A percentile compares a stretch with the other conserved stretches of the same genome.
These are phyloP conservation scores for Ganaspis brasiliensis DNA, from an alignment of 2,888 invertebrate species.

Conservation along the genomic window DNA sequence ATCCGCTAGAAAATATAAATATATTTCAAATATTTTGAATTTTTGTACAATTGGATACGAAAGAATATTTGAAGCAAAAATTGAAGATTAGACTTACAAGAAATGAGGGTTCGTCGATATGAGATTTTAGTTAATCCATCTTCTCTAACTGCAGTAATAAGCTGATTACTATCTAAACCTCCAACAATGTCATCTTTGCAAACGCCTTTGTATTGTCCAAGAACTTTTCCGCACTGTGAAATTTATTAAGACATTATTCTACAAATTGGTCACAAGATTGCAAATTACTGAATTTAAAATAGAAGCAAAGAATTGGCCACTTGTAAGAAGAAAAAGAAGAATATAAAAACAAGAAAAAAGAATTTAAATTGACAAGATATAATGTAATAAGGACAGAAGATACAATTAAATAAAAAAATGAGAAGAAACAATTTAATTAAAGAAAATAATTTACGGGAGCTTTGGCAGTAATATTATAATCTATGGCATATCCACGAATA, in stretches of 20 bases:
- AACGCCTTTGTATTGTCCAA: constrained; percentile 93
- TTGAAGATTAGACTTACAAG: constrained; percentile 83
- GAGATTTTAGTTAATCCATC: constrained; percentile 90
- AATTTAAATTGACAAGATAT: no score
- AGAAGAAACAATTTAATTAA: neutral
- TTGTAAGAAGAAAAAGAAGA: neutral
- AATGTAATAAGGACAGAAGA: no score
- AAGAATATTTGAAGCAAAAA: neutral
- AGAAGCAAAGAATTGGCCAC: no score
- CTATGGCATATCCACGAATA: constrained; percentile 87
- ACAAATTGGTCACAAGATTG: neutral
- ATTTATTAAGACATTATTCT: neutral
- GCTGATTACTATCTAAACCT: constrained; percentile 90
- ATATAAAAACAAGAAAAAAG: no score
- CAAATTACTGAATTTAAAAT: no score
- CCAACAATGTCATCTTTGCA: constrained; percentile 92
- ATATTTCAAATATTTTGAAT: no score
- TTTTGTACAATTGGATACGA: no score
- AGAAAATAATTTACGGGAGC: constrained; percentile 85
- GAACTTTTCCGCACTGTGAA: constrained; percentile 89
- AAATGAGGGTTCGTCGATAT: constrained; percentile 88
- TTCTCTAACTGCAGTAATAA: constrained; percentile 87
- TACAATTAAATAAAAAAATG: no score
- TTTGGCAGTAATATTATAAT: constrained; percentile 92
- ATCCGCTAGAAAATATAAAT: constrained; percentile 84